Conservation (phyloP, 2,797 vertebrate species). For the Acropternis orthonyx region DNA sequence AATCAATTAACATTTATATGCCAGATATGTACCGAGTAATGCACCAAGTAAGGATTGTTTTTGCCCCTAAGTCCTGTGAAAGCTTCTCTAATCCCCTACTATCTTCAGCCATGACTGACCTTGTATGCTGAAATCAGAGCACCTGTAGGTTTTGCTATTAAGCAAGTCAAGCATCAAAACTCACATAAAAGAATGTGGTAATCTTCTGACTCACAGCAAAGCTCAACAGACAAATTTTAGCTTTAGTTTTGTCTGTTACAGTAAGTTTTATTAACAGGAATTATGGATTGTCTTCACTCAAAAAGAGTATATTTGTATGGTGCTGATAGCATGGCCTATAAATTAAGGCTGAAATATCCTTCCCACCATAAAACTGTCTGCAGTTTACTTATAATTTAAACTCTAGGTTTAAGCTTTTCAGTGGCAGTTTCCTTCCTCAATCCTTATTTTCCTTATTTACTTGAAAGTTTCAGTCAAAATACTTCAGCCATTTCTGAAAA, state of each 20-base stretch:
- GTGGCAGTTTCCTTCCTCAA: not conserved
- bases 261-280: slow-evolving; percentile 16
- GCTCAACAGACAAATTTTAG: not conserved
- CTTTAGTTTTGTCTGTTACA: slow-evolving; percentile 21
- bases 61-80: slow-evolving; percentile 42
- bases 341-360: not conserved
- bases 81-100: slow-evolving; percentile 43
- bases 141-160: slow-evolving; percentile 37
- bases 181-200: not conserved
- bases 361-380: not conserved
- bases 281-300: not conserved
- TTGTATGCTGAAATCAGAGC: slow-evolving; percentile 30
- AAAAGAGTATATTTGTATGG: not conserved
- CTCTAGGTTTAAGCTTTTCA: not conserved
- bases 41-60: slow-evolving; percentile 46
- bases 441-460: not conserved
- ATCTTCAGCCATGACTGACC: slow-evolving; percentile 51
- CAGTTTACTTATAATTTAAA: not conserved
- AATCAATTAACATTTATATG: slow-evolving; percentile 68
- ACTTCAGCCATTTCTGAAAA: not conserved
- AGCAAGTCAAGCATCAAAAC: slow-evolving; percentile 41
- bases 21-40: slow-evolving; percentile 64
- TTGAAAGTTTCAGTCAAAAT: not conserved
- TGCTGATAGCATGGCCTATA: not conserved
- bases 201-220: not conserved